phyloP scores from a whole-genome alignment of 2,888 invertebrate genomes.

The Celastrina argiolus region DNA sequence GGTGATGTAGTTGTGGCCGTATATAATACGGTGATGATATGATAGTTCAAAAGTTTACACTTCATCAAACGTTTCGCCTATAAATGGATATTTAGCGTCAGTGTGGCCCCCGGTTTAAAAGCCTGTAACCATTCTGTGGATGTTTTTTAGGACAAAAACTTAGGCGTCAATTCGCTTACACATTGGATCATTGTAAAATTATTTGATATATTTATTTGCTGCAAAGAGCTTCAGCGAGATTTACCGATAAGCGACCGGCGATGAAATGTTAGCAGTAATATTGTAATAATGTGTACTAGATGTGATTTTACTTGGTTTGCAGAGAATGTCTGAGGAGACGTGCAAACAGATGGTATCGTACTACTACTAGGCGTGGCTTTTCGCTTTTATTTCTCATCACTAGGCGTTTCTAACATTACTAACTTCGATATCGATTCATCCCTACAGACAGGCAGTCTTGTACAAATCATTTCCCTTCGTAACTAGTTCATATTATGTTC shows the following conservation, averaged over 20 bases:
- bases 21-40: too few relatives aligned
- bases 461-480: constrained; percentile 42
- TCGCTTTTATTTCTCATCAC: constrained; percentile 74
- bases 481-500: constrained; percentile 59
- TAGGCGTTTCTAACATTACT: constrained; percentile 71
- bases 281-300: constrained; percentile 52
- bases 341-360: constrained; percentile 88
- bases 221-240: constrained; percentile 12
- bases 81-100: not conserved
- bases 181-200: constrained; percentile 12
- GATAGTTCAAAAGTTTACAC: too few relatives aligned
- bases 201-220: constrained; percentile 17
- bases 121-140: not conserved
- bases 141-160: not conserved
- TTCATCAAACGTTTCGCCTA: too few relatives aligned
- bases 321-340: constrained; percentile 90
- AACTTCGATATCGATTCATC: constrained; percentile 46
- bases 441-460: constrained; percentile 48
- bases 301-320: constrained; percentile 81
- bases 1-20: too few relatives aligned
- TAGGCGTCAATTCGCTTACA: constrained; percentile 8
- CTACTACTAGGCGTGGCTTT: constrained; percentile 73
- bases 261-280: constrained; percentile 27
- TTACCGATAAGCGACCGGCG: not conserved
- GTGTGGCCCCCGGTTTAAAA: not conserved